phyloP scores from a whole-genome alignment of 1,140 invertebrate genomes.

The Scaptomyza hsui region DNA sequence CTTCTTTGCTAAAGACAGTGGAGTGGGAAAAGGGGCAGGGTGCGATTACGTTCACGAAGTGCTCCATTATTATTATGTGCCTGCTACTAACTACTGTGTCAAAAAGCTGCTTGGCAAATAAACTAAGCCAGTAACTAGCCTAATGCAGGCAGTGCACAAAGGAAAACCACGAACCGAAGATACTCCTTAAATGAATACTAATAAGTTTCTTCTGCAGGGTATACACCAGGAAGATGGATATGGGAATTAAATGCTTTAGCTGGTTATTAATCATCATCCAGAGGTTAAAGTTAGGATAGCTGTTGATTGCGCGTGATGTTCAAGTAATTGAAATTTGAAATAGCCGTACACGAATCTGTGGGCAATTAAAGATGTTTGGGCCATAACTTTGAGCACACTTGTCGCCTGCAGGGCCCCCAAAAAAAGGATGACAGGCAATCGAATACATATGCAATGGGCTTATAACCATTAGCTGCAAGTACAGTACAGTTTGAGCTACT shows the following conservation, averaged over 20 bases:
- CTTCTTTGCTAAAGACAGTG: conserved; percentile 1
- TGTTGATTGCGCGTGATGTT: conserved; percentile 77
- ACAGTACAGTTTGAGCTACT: conserved; percentile 24
- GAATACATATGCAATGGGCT: not conserved
- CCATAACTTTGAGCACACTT: conserved; percentile 65
- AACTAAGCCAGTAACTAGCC: conserved; percentile 48
- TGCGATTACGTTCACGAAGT: conserved; percentile 27
- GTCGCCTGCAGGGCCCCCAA: conserved; percentile 54
- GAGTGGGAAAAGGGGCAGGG: not conserved
- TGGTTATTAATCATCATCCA: conserved; percentile 69
- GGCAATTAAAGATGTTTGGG: conserved; percentile 61
- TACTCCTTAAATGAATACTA: conserved; percentile 24
- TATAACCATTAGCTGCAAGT: conserved; percentile 3
- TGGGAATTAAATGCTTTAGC: conserved; percentile 8
- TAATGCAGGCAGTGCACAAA: too few species aligned
- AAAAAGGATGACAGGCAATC: conserved; percentile 6
- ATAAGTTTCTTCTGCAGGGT: conserved; percentile 18
- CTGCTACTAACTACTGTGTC: conserved; percentile 72
- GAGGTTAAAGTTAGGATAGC: conserved; percentile 8
- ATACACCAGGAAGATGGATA: not conserved
- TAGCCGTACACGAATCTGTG: conserved; percentile 49
- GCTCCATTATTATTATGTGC: conserved; percentile 66
- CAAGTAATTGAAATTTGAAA: conserved; percentile 75
- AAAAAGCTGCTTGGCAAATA: conserved; percentile 69
- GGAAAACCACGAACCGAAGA: conserved; percentile 5